Evolutionary conservation across 2,888 invertebrate species (phyloP).

Genomic region (Endotricha flammealis): DNA sequence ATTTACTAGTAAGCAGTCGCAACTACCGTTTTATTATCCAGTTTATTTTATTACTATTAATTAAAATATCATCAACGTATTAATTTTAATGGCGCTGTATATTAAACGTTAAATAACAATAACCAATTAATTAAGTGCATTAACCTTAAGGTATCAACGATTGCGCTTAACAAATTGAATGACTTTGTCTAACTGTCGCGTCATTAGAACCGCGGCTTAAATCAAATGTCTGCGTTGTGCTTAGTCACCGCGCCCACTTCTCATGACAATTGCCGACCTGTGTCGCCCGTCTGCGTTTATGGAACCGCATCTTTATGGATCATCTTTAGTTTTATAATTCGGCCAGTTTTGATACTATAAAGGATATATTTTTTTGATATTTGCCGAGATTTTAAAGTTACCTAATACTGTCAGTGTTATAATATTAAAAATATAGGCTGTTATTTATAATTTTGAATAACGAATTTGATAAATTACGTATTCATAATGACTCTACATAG

Average conservation of each 20-base stretch:
- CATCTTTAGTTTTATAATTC: constrained; percentile 13
- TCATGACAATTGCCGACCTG: constrained; percentile 43
- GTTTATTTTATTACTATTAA: no score
- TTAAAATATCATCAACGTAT: no score
- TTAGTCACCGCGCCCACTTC: constrained; percentile 46
- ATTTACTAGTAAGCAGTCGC: no score
- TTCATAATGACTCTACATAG: no score
- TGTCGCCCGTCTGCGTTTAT: constrained; percentile 20
- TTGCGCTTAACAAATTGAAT: constrained; percentile 2
- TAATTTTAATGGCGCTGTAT: no score
- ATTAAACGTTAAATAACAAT: constrained; percentile 10
- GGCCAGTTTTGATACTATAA: constrained; percentile 7
- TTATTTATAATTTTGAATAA: no score
- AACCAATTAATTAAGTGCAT: constrained; percentile 6
- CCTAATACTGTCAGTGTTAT: no score
- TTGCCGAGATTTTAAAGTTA: no score
- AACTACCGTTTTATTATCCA: no score
- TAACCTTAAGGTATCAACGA: background rate
- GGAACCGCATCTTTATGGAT: constrained; percentile 30
- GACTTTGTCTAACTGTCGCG: constrained; percentile 13
- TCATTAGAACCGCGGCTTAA: constrained; percentile 29
- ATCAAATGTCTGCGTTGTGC: constrained; percentile 24
- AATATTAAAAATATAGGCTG: no score
- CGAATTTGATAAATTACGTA: no score
- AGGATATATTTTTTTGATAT: background rate